These are phyloP conservation scores for Horisme vitalbata DNA, from an alignment of 2,888 invertebrate genomes.

Conservation along the genomic window DNA sequence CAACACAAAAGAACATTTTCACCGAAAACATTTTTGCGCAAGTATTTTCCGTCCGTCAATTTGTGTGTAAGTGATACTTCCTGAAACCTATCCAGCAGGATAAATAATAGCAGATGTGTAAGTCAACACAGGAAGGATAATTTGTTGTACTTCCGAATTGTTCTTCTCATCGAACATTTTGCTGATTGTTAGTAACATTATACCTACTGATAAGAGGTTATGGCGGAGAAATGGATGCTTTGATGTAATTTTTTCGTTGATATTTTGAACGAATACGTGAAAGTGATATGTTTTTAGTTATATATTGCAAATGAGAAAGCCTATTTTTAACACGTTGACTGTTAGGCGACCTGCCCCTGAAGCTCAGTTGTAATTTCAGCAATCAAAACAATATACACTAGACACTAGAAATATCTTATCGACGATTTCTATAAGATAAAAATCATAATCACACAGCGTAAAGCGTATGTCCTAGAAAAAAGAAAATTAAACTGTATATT, in stretches of 20 bases:
- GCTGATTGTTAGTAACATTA: conserved; percentile 70
- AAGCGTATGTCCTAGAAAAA: too few relatives aligned
- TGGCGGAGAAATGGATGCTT: background rate
- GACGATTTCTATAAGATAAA: too few relatives aligned
- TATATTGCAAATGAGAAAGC: too few relatives aligned
- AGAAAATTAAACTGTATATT: too few relatives aligned
- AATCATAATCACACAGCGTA: too few relatives aligned
- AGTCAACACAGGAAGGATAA: conserved; percentile 58
- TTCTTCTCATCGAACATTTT: conserved; percentile 49
- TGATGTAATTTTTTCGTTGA: background rate
- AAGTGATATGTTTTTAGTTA: too few relatives aligned
- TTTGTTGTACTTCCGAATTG: conserved; percentile 56
- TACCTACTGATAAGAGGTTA: too few relatives aligned
- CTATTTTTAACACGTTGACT: too few relatives aligned
- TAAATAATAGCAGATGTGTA: conserved; percentile 47
- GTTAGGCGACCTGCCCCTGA: too few relatives aligned
- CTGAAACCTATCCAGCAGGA: conserved; percentile 28
- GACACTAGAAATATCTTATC: too few relatives aligned
- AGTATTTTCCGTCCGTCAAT: conserved; percentile 57
- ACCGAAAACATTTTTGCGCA: conserved; percentile 34
- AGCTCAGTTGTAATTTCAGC: too few relatives aligned
- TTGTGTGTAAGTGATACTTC: conserved; percentile 62
- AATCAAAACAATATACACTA: too few relatives aligned
- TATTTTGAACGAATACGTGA: background rate
- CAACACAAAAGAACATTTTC: conserved; percentile 15